Evolutionary conservation across 2,888 invertebrate genomes (phyloP), one percentile per base, ranked within the genome.

Genomic region (Cephus runcator): DNA sequence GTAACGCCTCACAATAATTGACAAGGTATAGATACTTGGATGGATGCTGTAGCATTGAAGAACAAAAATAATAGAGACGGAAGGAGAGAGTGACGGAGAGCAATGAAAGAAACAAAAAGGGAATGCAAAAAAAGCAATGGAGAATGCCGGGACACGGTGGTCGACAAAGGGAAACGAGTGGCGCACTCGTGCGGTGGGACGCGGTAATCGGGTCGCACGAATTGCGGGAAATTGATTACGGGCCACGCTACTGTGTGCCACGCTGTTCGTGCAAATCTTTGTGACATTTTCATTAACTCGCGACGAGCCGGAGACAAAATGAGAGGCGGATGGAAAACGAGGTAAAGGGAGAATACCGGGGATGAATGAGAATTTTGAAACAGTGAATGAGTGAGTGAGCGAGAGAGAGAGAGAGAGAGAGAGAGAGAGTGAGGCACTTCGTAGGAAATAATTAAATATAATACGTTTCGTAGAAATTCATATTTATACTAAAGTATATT

Each of bases 241-340:
- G 75, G 73, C 73, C 35, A 56, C 75, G 68, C 75, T 35, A 23
- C 56, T 40, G 36, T 56, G 75, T 56, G 68, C 40, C 73, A 69
- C 34, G 30, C 81, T 77, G 80, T 80, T 83, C 78, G 78, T 81
- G 84, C 84, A 85, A 87, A 87, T 87, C 87, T 85, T 85, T 83
- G 83, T 87, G 87, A 87, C 88, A 81, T 85, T 88, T 87, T 87
- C 87, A 87, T 87, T 87, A 87, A 86, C 88, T 83, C 81, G 75
- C 77, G 77, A 79, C 77, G 78, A 76, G 79, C 82, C 75, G 81
- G 81, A 79, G 79, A 77, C 80, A 76, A 77, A 80, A 36, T 71
- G 77, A 79, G 80, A 75, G 76, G 80, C 12, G 31, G 34, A 71
- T 71, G 71, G 34, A 31, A 31, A 71, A 71, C 12, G 31, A 23